These are phyloP conservation scores for Chelon auratus DNA, from an alignment of 2,797 vertebrate species.

Conservation along the genomic window DNA sequence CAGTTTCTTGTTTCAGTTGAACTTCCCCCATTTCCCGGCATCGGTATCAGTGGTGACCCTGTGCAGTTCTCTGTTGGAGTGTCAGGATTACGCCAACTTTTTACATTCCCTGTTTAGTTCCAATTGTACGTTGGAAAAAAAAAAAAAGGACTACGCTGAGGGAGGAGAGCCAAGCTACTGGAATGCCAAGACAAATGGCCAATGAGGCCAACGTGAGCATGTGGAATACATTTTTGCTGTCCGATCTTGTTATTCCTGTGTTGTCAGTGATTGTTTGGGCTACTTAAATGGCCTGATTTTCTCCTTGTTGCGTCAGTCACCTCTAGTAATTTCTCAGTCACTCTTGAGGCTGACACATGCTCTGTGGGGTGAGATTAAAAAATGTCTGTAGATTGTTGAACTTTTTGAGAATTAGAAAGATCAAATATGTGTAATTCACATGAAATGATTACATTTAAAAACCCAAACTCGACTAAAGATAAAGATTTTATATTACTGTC, in stretches of 20 bases:
- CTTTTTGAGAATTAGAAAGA: slow-evolving; percentile 42
- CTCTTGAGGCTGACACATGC: slow-evolving; percentile 54
- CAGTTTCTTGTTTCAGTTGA: slow-evolving; percentile 72
- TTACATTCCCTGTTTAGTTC: slow-evolving; percentile 79
- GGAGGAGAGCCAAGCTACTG: slow-evolving; percentile 80
- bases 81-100: slow-evolving; percentile 79
- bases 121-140: slow-evolving; percentile 79
- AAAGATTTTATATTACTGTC: slow-evolving; percentile 20
- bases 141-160: slow-evolving; percentile 67
- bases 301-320: slow-evolving; percentile 81
- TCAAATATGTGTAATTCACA: slow-evolving; percentile 29
- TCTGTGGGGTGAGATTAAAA: slow-evolving; percentile 37
- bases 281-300: slow-evolving; percentile 80
- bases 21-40: slow-evolving; percentile 81
- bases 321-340: slow-evolving; percentile 75
- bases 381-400: slow-evolving; percentile 40
- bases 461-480: slow-evolving; percentile 1
- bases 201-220: slow-evolving; percentile 79
- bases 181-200: slow-evolving; percentile 85
- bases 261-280: slow-evolving; percentile 84
- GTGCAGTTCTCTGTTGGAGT: slow-evolving; percentile 78
- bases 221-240: slow-evolving; percentile 86
- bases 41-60: slow-evolving; percentile 79
- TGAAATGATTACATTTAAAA: not conserved
- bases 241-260: slow-evolving; percentile 82